Percentiles rank a stretch among this genome's conserved stretches.
Evolutionary conservation across 2,797 vertebrate genomes (phyloP).

Genomic region (Gallinago nigripennis): DNA sequence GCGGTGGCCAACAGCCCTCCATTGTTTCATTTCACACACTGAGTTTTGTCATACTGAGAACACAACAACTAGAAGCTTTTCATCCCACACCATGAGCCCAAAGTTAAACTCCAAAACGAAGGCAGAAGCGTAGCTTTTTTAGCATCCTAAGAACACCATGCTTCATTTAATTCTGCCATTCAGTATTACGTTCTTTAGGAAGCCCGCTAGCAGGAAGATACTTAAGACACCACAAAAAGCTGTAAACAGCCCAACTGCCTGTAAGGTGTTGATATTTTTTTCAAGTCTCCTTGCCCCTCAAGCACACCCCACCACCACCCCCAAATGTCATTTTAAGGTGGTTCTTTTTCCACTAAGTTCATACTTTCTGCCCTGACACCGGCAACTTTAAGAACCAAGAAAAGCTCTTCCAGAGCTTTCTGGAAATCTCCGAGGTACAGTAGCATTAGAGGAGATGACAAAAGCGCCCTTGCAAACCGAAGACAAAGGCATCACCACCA

Average conservation of each 20-base stretch:
- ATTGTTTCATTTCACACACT: not conserved
- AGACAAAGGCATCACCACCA: not conserved
- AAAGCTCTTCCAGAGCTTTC: not conserved
- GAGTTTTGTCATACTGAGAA: not conserved
- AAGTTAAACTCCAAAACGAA: not conserved
- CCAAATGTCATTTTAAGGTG: not conserved
- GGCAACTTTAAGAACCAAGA: not conserved
- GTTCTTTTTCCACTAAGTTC: not conserved
- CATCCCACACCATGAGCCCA: not conserved
- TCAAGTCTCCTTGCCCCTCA: not conserved
- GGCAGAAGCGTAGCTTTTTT: not conserved
- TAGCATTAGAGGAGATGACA: not conserved
- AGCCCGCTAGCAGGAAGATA: not conserved
- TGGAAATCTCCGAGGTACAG: not conserved
- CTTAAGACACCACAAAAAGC: not conserved
- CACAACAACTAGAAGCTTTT: not conserved
- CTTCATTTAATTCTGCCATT: not conserved
- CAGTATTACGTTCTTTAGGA: not conserved
- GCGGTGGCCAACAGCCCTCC: not conserved
- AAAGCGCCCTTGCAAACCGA: not conserved
- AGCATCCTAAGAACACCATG: not conserved
- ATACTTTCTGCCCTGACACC: no score
- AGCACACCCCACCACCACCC: not conserved
- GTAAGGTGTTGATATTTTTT: not conserved
- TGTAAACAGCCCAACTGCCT: not conserved